Conservation (phyloP, 1,140 invertebrate species). For the Drepana arcuata region DNA sequence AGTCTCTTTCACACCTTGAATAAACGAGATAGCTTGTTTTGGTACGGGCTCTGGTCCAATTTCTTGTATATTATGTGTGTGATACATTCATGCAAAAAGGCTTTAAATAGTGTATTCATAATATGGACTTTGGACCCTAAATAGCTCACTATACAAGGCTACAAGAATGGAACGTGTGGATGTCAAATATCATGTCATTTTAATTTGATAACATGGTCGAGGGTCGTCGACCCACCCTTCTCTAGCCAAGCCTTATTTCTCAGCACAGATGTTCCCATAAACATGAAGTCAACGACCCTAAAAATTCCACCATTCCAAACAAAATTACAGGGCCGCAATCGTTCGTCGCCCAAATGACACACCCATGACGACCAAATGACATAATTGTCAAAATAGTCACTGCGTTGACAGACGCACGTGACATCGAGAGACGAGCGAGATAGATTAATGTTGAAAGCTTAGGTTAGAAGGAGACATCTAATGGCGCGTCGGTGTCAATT, state of each 20-base stretch:
- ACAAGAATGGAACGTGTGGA: too few species aligned
- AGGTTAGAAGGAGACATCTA: conserved; percentile 25
- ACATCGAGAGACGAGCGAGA: conserved; percentile 43
- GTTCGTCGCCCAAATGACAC: conserved; percentile 66
- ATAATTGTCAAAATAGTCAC: conserved; percentile 71
- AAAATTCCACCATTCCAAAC: conserved; percentile 57
- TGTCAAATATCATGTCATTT: too few species aligned
- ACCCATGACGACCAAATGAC: conserved; percentile 66
- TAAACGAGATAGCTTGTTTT: too few species aligned
- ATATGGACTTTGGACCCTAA: too few species aligned
- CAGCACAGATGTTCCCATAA: conserved; percentile 54
- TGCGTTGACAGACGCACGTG: conserved; percentile 61
- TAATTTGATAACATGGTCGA: too few species aligned
- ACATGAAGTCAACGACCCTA: conserved; percentile 51
- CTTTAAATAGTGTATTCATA: too few species aligned
- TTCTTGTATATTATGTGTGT: too few species aligned
- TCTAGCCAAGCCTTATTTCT: conserved; percentile 18
- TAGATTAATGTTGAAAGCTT: conserved; percentile 6
- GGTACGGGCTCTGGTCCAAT: too few species aligned
- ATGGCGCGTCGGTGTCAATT: conserved; percentile 61
- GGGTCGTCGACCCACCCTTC: too few species aligned
- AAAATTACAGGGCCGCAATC: conserved; percentile 60
- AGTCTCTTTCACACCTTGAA: too few species aligned
- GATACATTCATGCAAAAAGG: too few species aligned
- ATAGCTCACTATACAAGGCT: too few species aligned